These are phyloP conservation scores for Ptychochromis oligacanthus DNA, from an alignment of 2,113 vertebrate genomes.

Conservation along the genomic window DNA sequence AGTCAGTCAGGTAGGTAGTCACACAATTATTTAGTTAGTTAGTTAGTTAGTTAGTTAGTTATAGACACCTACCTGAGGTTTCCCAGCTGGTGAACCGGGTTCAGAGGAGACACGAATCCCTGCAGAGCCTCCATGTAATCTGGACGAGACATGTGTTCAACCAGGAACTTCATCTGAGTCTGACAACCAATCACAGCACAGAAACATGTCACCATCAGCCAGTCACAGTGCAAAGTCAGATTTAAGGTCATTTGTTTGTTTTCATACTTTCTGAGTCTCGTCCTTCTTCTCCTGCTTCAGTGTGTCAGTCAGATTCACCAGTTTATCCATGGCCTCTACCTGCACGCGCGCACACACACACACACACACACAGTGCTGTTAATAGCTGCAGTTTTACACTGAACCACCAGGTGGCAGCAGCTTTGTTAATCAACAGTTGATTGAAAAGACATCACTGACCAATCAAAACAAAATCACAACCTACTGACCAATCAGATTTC, in stretches of 20 bases:
- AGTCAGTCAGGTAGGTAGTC: not conserved
- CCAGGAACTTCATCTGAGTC: conserved; percentile 87
- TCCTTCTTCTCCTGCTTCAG: conserved; percentile 85
- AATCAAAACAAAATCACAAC: no score
- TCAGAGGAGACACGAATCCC: conserved; percentile 83
- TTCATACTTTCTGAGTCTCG: conserved; percentile 81
- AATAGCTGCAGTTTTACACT: not conserved
- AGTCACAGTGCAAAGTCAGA: not conserved
- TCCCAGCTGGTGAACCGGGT: conserved; percentile 83
- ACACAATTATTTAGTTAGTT: not conserved
- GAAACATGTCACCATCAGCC: conserved; percentile 1
- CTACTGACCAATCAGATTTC: no score
- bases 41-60: not conserved
- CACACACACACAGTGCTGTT: not conserved
- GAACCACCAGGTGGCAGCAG: not conserved
- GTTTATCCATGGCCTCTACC: conserved; percentile 86
- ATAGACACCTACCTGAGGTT: conserved; percentile 75
- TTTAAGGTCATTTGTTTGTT: not conserved
- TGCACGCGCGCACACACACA: conserved; percentile 26
- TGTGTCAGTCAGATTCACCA: conserved; percentile 83
- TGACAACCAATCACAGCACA: conserved; percentile 61
- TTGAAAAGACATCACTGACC: no score
- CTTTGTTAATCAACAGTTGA: not conserved
- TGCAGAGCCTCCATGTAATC: conserved; percentile 85
- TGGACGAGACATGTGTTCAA: conserved; percentile 84